phyloP scores from a whole-genome alignment of 2,113 vertebrate genomes.

The Cynopterus brachyotis region DNA sequence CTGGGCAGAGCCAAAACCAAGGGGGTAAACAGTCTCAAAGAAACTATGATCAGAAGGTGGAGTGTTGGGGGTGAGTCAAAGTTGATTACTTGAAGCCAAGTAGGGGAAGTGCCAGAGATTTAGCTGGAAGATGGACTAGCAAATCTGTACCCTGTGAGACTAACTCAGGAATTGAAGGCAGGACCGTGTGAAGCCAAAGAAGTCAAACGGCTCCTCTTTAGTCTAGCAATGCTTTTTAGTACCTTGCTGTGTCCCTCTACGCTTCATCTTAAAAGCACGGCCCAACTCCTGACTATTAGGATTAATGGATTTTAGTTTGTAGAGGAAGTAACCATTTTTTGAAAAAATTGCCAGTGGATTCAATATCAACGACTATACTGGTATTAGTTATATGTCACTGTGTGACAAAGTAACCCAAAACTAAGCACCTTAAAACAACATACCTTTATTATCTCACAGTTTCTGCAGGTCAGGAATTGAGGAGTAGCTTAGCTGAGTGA shows the following conservation, averaged over 20 bases:
- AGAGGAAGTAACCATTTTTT: neutral
- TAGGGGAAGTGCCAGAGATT: neutral
- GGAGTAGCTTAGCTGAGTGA: neutral
- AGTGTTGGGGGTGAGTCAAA: neutral
- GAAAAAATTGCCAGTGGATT: neutral
- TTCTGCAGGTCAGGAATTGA: neutral
- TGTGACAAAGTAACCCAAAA: neutral
- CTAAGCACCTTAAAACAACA: neutral
- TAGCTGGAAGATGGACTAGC: neutral
- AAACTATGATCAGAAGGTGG: neutral
- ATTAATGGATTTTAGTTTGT: neutral
- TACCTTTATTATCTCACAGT: neutral
- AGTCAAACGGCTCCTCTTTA: neutral
- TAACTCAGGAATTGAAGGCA: neutral
- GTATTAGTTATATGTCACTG: neutral
- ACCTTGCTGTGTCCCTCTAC: neutral
- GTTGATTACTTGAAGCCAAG: neutral
- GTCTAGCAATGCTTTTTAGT: neutral
- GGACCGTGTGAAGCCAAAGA: neutral
- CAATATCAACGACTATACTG: neutral
- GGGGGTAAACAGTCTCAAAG: neutral
- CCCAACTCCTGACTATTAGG: neutral
- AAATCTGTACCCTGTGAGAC: neutral
- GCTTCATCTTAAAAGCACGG: neutral
- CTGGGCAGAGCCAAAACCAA: neutral